These are phyloP conservation scores for Thamnaconus septentrionalis DNA, from an alignment of 2,113 vertebrate genomes.

Conservation along the genomic window DNA sequence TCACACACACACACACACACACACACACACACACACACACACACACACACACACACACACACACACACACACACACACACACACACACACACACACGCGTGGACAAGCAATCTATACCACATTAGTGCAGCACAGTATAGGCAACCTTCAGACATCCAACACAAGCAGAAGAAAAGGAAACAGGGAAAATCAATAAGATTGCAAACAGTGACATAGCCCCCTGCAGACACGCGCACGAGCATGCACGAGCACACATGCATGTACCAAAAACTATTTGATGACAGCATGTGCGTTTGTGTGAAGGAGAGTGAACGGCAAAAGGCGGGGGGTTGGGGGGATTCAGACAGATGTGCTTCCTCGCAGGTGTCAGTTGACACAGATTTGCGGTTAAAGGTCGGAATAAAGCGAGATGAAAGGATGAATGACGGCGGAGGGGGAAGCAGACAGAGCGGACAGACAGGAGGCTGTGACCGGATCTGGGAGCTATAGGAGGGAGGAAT, in stretches of 20 bases:
- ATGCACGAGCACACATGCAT: background rate
- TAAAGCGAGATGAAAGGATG: conserved; percentile 1
- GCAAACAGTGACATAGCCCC: conserved; percentile 20
- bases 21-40: conserved; percentile 1
- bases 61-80: too few species aligned
- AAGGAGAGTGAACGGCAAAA: conserved; percentile 8
- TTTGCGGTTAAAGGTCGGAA: conserved; percentile 9
- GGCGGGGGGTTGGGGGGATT: background rate
- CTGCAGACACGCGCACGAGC: background rate
- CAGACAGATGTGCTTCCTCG: conserved; percentile 6
- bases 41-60: too few species aligned
- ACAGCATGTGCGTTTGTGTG: conserved; percentile 7
- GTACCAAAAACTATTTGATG: conserved; percentile 39
- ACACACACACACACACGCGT: too few species aligned
- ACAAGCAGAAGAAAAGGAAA: conserved; percentile 48
- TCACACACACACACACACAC: background rate
- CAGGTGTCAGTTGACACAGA: conserved; percentile 8
- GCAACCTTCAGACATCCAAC: conserved; percentile 39
- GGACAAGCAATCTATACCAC: background rate
- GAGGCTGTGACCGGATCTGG: conserved; percentile 28
- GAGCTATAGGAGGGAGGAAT: conserved; percentile 5
- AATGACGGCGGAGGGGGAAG: conserved; percentile 14
- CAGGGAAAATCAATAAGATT: conserved; percentile 54
- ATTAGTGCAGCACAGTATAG: conserved; percentile 10
- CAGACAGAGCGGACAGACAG: conserved; percentile 37